Evolutionary conservation across 2,113 vertebrate species (phyloP), one percentile per base, ranked within the genome.

Genomic region (Corythaeola cristata): DNA sequence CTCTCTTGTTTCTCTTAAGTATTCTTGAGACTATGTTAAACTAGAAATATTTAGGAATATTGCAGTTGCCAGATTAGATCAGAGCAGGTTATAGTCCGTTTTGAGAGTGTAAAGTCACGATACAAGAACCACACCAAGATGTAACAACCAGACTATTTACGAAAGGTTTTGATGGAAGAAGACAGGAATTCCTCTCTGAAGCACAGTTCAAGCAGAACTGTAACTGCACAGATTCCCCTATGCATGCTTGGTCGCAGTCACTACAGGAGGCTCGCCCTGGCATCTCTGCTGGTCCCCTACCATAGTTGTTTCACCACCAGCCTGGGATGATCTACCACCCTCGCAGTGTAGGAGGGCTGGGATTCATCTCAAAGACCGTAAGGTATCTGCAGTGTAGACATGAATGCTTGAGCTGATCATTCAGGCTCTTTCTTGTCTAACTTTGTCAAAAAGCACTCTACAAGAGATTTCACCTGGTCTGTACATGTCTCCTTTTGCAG

Each of bases 1-100:
- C 41, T 49, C 45, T 68, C 26, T 53, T 87, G 47, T 56, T 92
- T 92, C 55, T 78, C 23, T 62, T 92, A 78, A 45, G 50, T 50
- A 62, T 45, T 59, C n/a, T 10, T 84, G 44, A 88, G n/a, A 76
- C 68, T 78, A 71, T 7, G 4, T 75, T 92, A 55, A 91, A 67
- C n/a, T 72, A 50, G 30, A 86, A 93, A 87, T 68, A 92, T 78
- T 89, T 72, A 44, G 76, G 41, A 89, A 92, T 64, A 93, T 22
- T 82, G 87, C 15, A 39, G 56, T 35, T 85, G n/a, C 50, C 85
- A 93, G 59, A 50, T 64, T 33, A 86, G 55, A 74, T 68, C 63
- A 58, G 13, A 67, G 71, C 2, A 6, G 21, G 58, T 39, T 82
- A 47, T 22, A 52, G 21, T 33, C 68, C 12, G 2, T 81, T 90